Percentiles rank a stretch among this genome's conserved stretches.
These are phyloP conservation scores for Brienomyrus brachyistius DNA, from an alignment of 2,113 vertebrate species.

Conservation along the genomic window DNA sequence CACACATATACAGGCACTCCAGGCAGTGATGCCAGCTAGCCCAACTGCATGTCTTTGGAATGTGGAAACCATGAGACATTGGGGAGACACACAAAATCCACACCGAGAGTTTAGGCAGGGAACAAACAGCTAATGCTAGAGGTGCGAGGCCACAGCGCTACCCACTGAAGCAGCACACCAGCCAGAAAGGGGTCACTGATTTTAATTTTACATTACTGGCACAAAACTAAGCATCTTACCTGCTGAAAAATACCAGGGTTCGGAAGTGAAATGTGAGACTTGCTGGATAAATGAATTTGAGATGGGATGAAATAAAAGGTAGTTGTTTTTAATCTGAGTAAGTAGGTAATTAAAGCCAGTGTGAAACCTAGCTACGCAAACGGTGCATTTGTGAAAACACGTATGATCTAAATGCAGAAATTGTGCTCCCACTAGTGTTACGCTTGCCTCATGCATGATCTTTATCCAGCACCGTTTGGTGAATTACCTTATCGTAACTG, in stretches of 20 bases:
- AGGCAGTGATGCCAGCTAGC: background rate
- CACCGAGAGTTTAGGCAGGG: background rate
- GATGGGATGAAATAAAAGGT: background rate
- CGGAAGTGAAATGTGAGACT: background rate
- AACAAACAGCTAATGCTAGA: background rate
- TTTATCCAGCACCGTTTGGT: background rate
- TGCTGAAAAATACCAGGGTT: background rate
- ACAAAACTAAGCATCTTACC: background rate
- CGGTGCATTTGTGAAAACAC: background rate
- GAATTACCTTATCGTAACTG: background rate
- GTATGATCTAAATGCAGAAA: background rate
- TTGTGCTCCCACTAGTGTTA: background rate
- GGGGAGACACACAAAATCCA: background rate
- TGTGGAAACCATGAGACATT: background rate
- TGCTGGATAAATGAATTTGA: background rate
- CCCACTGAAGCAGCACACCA: background rate
- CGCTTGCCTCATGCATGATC: background rate
- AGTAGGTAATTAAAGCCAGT: background rate
- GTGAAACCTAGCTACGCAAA: background rate
- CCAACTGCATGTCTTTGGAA: background rate
- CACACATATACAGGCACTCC: background rate
- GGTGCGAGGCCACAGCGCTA: background rate
- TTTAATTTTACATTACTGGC: background rate
- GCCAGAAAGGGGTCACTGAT: background rate
- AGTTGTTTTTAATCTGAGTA: background rate